Percentiles rank a stretch among this genome's conserved stretches.
Evolutionary conservation across 2,888 invertebrate species (phyloP).

Genomic region (Stegophylla sp.): DNA sequence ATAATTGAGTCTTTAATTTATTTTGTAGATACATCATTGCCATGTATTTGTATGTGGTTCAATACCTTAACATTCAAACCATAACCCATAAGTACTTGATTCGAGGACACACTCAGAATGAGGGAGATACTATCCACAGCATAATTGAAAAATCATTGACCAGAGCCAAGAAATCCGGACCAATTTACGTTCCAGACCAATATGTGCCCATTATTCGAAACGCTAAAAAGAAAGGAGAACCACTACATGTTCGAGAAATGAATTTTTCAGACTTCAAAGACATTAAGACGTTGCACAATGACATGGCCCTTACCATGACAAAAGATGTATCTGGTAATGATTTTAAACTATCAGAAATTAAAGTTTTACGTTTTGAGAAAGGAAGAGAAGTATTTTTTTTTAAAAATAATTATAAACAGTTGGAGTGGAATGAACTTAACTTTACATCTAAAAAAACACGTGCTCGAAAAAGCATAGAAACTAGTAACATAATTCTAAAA

Average conservation of each 20-base stretch:
- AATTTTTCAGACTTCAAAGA: slow-evolving; percentile 33
- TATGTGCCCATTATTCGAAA: slow-evolving; percentile 16
- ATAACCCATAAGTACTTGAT: slow-evolving; percentile 49
- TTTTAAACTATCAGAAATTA: not conserved
- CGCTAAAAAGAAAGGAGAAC: slow-evolving; percentile 40
- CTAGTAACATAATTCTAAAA: not conserved
- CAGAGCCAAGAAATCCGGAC: slow-evolving; percentile 30
- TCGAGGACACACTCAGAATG: slow-evolving; percentile 56
- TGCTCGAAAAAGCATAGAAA: not conserved
- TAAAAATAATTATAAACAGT: not conserved
- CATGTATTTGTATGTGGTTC: not conserved
- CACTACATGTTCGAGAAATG: slow-evolving; percentile 26
- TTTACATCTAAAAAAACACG: slow-evolving; percentile 1
- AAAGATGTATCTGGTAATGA: not conserved
- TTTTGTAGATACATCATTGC: too few relatives aligned
- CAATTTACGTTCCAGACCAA: slow-evolving; percentile 47
- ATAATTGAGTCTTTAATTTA: too few relatives aligned
- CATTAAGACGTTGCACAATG: slow-evolving; percentile 1
- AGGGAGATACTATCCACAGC: slow-evolving; percentile 52
- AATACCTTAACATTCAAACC: slow-evolving; percentile 19
- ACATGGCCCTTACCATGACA: slow-evolving; percentile 3
- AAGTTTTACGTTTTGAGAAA: not conserved
- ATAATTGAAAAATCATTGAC: slow-evolving; percentile 50
- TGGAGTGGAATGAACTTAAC: not conserved
- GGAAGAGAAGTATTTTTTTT: not conserved